These are phyloP conservation scores for Sylvicola cinctus DNA, from an alignment of 2,888 invertebrate genomes.

Conservation along the genomic window DNA sequence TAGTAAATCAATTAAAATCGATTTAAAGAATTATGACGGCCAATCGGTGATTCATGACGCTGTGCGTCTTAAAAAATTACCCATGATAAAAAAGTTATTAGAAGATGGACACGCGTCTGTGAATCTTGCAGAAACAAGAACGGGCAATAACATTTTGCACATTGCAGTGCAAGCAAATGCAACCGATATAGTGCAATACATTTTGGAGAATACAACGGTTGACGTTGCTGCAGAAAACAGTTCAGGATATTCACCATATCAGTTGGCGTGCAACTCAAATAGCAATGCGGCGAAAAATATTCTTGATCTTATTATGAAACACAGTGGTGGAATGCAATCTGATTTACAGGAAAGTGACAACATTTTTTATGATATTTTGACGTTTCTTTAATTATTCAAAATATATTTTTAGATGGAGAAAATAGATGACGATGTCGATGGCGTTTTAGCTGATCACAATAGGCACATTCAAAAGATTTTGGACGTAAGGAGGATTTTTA, in stretches of 20 bases:
- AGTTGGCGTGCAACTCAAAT: constrained; percentile 11
- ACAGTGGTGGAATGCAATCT: no score
- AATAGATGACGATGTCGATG: no score
- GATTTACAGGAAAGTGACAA: no score
- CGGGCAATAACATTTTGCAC: constrained; percentile 23
- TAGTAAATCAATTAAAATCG: constrained; percentile 10
- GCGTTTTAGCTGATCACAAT: no score
- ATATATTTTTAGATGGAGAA: no score
- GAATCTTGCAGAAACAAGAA: constrained; percentile 20
- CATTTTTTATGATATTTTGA: no score
- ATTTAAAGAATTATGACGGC: constrained; percentile 25
- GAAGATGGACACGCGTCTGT: constrained; percentile 23
- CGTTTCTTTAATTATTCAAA: no score
- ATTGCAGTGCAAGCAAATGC: constrained; percentile 15
- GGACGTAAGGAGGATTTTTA: no score
- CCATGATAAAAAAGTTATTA: constrained; percentile 27
- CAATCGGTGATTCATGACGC: constrained; percentile 32
- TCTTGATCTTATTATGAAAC: constrained; percentile 20
- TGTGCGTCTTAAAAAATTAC: constrained; percentile 28
- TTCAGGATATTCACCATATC: constrained; percentile 8
- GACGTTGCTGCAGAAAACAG: constrained; percentile 8
- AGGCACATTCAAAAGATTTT: no score
- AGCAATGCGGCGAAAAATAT: constrained; percentile 24
- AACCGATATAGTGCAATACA: constrained; percentile 7
- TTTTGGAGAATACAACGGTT: constrained; percentile 7